These are phyloP conservation scores for Paratilapia polleni DNA, from an alignment of 2,113 vertebrate genomes.

Conservation along the genomic window DNA sequence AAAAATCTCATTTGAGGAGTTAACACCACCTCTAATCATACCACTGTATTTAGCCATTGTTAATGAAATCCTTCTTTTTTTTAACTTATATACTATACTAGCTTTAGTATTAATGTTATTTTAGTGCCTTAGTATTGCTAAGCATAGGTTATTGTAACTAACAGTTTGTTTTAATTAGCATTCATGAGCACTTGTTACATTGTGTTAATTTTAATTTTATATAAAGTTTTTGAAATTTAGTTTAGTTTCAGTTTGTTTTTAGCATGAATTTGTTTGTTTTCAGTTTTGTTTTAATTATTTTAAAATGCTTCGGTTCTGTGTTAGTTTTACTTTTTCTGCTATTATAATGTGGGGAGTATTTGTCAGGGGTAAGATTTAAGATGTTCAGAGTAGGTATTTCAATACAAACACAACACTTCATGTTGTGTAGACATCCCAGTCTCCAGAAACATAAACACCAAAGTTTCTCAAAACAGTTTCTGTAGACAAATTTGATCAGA, in stretches of 20 bases:
- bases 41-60: not conserved
- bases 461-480: not conserved
- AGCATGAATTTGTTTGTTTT: fast-evolving
- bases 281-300: not conserved
- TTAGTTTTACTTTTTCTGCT: not conserved
- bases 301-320: not conserved
- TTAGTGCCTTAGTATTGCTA: too few species aligned
- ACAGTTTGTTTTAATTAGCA: not conserved
- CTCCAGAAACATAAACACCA: not conserved
- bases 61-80: too few species aligned
- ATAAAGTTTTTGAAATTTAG: not conserved
- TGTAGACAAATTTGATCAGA: not conserved
- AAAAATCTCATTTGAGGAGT: not conserved
- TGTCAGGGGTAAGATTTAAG: not conserved
- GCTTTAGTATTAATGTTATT: not conserved
- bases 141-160: too few species aligned
- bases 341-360: not conserved
- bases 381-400: not conserved
- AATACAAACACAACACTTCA: not conserved
- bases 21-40: not conserved
- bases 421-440: not conserved
- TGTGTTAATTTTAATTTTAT: not conserved
- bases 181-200: not conserved
- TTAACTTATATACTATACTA: not conserved
- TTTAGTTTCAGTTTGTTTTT: not conserved